These are phyloP conservation scores for Mus pahari DNA, from an alignment of 2,113 vertebrate species.

Conservation along the genomic window DNA sequence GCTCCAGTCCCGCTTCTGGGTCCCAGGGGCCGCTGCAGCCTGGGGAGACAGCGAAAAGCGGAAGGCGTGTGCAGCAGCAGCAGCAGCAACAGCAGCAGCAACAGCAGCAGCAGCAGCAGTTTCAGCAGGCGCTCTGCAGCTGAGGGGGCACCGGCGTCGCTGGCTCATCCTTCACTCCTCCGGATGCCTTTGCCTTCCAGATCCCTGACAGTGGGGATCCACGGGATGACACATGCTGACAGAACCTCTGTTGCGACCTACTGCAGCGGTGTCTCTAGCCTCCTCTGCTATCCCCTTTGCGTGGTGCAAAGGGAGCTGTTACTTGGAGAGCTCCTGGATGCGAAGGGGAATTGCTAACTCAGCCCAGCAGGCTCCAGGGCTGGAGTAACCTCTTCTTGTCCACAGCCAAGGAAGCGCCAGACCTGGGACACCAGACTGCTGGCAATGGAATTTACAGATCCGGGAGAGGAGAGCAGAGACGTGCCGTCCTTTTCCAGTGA, in stretches of 20 bases:
- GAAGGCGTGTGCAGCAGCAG: neutral
- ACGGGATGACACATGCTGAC: conserved; percentile 48
- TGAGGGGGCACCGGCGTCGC: accelerated
- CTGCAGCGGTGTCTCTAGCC: conserved; percentile 62
- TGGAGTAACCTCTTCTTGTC: conserved; percentile 77
- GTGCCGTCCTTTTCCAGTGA: accelerated
- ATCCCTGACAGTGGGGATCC: conserved; percentile 38
- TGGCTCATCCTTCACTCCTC: neutral
- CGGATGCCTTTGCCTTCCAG: neutral
- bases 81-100: no score
- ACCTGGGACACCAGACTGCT: neutral
- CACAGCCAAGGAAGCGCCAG: conserved; percentile 57
- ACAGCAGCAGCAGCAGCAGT: neutral
- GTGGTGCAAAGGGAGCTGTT: conserved; percentile 53
- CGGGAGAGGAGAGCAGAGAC: accelerated
- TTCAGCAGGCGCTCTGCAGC: neutral
- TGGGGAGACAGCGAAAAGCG: neutral
- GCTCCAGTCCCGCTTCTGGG: neutral
- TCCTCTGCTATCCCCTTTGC: neutral
- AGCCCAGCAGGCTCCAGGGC: conserved; percentile 61
- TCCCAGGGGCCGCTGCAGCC: neutral
- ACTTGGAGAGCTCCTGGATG: conserved; percentile 73
- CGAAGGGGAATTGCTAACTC: conserved; percentile 65
- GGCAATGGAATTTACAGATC: neutral
- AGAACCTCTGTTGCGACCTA: neutral